Base-by-base conservation (phyloP, 2,113 vertebrate species). In the Gambusia holbrooki region DNA sequence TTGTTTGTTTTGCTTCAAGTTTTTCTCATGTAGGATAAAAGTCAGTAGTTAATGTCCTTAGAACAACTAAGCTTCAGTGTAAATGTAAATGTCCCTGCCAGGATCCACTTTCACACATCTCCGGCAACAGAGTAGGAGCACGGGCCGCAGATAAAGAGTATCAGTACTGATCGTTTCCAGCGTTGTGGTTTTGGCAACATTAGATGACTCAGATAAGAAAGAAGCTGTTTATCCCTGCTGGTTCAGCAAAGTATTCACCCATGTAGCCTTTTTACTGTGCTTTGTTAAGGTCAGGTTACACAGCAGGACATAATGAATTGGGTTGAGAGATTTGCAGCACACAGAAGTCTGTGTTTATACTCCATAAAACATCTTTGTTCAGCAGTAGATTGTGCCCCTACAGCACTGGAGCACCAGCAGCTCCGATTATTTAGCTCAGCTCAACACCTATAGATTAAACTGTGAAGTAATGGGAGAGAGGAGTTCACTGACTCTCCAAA, bases 61-160 rank as follows among this genome's bases (percentile, higher is more conserved):
- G 77, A 79, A 7, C 77, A 77, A 73, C 66, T 84, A 69, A 87
- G 74, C 77, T 79, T 69, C 65, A 6, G 27, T 78, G 68, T 79
- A 82, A 73, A 28, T 84, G 69, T 71, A 80, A 79, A 79, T 84
- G 78, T 81, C 72, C 42, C 48, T 14, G 62, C 68, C 68, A 78
- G 77, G 77, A 86, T 92, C 84, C 30, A 69, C 81, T 88, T 89
- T 79, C 87, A 89, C 89, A 91, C 89, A 87, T 90, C 91, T 85
- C 85, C 85, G 84, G 75, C 78, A 89, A 76, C 81, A 76, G 69
- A 71, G 69, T 63, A 84, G 71, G 66, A 84, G 85, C 79, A 77
- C 30, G 14, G 62, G 74, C 66, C 66, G 80, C 84, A 87, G 73
- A 91, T 85, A 70, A 80, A 85, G 80, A 89, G 82, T 87, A 89